These are phyloP conservation scores for Puffinus mauretanicus DNA, from an alignment of 2,113 vertebrate species.

Conservation along the genomic window DNA sequence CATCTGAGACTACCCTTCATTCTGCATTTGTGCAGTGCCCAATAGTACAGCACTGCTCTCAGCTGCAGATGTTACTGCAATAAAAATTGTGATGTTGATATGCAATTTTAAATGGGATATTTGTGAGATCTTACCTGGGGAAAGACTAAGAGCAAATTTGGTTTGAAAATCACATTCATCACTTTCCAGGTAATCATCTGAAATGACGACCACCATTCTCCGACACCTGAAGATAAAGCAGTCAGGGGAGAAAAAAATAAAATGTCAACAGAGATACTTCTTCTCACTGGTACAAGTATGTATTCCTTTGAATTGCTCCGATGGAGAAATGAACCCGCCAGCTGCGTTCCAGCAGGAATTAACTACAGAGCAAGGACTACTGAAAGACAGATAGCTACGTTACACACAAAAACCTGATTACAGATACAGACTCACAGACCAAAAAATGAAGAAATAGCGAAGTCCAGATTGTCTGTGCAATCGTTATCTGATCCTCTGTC, in stretches of 20 bases:
- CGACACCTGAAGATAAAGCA: constrained; percentile 79
- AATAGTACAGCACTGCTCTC: not conserved
- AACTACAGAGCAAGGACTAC: not conserved
- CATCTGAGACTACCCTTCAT: not conserved
- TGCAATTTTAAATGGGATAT: not conserved
- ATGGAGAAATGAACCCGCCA: not conserved
- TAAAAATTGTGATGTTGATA: not conserved
- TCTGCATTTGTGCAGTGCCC: not conserved
- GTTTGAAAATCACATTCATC: constrained; percentile 97
- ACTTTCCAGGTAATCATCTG: constrained; percentile 94
- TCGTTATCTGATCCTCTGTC: not conserved
- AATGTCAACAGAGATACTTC: not conserved
- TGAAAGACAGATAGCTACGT: not conserved
- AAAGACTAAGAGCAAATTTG: constrained; percentile 96
- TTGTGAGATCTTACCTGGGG: constrained; percentile 80
- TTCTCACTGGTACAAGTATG: not conserved
- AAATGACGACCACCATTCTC: constrained; percentile 93
- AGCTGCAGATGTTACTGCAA: not conserved
- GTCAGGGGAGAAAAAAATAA: not conserved
- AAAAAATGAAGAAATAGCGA: not conserved
- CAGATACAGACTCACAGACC: not conserved
- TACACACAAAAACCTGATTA: not conserved
- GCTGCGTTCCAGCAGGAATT: not conserved
- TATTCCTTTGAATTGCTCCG: not conserved
- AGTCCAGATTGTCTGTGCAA: not conserved